Base-by-base conservation (phyloP, 2,888 invertebrate genomes). In the Cheilosia vulpina region DNA sequence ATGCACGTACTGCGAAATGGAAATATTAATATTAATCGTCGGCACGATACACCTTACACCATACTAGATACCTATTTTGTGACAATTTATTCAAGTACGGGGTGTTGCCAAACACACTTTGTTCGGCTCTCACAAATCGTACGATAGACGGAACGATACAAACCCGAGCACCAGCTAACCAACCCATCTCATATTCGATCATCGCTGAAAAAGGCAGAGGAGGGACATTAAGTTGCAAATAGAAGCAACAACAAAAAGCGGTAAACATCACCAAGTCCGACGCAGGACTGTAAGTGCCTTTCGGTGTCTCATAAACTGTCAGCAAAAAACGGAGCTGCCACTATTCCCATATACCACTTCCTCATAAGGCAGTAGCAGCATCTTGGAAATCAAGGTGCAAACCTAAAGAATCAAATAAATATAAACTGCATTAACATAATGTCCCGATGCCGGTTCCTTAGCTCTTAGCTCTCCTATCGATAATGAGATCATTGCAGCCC, bases 401-500 rank as follows among this genome's bases (percentile, higher is more conserved):
- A 87, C 82, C 80, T 69, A 58, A 75, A n/a, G 69, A 78, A 72
- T 87, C 81, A 82, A 87, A 87, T 87, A 87, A 87, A 87, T 87
- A 77, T 69, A 72, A 82, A 87, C 72, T 87, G 85, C 85, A 87
- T 87, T 87, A 87, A 71, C 81, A 87, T 87, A 87, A 87, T 69
- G 82, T 65, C 77, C 72, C 69, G 53, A 43, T 58, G 80, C 58
- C 80, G 52, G 53, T 53, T 81, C n/a, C n/a, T n/a, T n/a, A n/a
- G n/a, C 81, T 77, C 81, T 87, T 65, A 62, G 63, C 63, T 71
- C 72, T 15, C 60, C 68, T 87, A 87, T 87, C 85, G 85, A 87
- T 87, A 87, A 87, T 87, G 82, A 87, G 85, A 87, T 82, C 85
- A 87, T 87, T 73, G 85, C 69, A 72, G 68, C 77, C 65, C 81